phyloP scores from a whole-genome alignment of 2,888 invertebrate genomes.

The Drosophila demipolita region DNA sequence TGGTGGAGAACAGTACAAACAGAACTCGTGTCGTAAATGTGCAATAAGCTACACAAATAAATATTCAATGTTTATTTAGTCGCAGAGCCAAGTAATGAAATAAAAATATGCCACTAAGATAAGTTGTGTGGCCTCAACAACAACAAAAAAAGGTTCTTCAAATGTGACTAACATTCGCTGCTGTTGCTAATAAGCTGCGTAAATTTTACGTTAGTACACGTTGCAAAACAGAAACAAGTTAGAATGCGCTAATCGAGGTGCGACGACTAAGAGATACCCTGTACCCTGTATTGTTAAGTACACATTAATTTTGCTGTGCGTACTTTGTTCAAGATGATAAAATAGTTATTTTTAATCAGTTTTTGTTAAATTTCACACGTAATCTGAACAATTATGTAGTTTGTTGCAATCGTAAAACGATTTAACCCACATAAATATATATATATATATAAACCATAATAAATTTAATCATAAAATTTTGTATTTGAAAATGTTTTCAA shows the following conservation, averaged over 20 bases:
- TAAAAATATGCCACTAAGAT: conserved; percentile 14
- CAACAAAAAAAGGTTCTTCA: conserved; percentile 10
- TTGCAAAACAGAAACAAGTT: neutral
- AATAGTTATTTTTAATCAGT: neutral
- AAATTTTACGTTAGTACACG: conserved; percentile 28
- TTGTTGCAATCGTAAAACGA: neutral
- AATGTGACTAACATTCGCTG: conserved; percentile 30
- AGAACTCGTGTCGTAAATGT: conserved; percentile 26
- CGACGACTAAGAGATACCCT: neutral
- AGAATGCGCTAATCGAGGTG: neutral
- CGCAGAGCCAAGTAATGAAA: conserved; percentile 3
- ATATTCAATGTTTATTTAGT: conserved; percentile 22
- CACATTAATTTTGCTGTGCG: neutral
- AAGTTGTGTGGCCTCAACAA: conserved; percentile 6
- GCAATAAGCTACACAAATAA: conserved; percentile 22
- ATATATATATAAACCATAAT: neutral
- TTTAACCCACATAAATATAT: neutral
- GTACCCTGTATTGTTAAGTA: neutral
- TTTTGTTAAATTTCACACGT: neutral
- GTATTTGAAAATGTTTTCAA: neutral
- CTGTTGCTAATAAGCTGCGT: conserved; percentile 58
- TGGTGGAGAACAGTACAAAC: conserved; percentile 28
- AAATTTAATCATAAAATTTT: neutral
- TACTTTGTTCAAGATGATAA: neutral
- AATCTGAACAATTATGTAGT: neutral